Evolutionary conservation across 2,888 invertebrate species (phyloP), one percentile per base, ranked within the genome.

Genomic region (Epinotia nisella): DNA sequence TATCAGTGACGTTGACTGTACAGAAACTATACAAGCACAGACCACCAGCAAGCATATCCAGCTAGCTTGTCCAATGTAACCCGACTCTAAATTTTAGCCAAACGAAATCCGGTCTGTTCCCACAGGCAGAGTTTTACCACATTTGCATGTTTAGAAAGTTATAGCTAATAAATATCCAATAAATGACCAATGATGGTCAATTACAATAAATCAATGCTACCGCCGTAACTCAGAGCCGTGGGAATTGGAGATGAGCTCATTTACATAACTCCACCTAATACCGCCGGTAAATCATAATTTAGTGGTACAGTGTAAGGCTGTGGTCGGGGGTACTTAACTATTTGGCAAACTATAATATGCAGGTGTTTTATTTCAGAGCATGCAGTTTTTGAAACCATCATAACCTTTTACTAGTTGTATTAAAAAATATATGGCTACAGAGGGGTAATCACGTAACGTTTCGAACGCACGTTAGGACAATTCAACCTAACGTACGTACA

Each of bases 221-320:
- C 72, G 71, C 71, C 55, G 69, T 64, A 69, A 69, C 53, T 68
- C 68, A 62, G 45, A 24, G 45, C 70, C 64, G 68, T 69, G 68
- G 68, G 73, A 68, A 73, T 64, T 66, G 66, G 65, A 51, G 73
- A 73, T 39, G 66, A 70, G 68, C 56, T 56, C 73, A 69, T 73
- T 73, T 73, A 69, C 73, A 73, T 73, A 73, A 73, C 69, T 69
- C 65, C 17, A 64, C 73, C 62, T 73, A 73, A 73, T 73, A 73
- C 73, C 53, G 64, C 9, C 56, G 72, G 64, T 73, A 73, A 73
- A 73, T 73, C 73, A 73, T 73, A 68, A 73, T 73, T 73, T 73
- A 69, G 62, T 73, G 68, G 68, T 24, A 58, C 35, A 19, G 11
- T 56, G 35, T 72, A 62, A 72, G 55, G 72, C 45, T 62, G 69